Percentiles rank a stretch among this genome's conserved stretches.
These are phyloP conservation scores for Lucifuga dentata DNA, from an alignment of 2,113 vertebrate species.

Conservation along the genomic window DNA sequence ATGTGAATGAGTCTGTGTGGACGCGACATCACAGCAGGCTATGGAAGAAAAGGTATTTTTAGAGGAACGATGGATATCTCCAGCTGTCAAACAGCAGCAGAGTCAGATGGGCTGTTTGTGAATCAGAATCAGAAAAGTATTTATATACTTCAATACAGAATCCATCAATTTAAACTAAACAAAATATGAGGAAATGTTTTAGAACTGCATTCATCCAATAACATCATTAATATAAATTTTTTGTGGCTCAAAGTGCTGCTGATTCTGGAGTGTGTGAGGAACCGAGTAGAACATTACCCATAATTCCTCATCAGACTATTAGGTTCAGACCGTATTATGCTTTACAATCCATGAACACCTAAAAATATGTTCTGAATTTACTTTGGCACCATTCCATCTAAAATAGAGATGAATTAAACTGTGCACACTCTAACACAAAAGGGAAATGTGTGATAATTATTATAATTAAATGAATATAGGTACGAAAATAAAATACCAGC, in stretches of 20 bases:
- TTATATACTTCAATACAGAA: slow-evolving; percentile 67
- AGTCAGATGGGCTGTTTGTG: slow-evolving; percentile 60
- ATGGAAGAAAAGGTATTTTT: slow-evolving; percentile 51
- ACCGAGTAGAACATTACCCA: slow-evolving; percentile 27
- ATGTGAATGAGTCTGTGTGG: slow-evolving; percentile 30
- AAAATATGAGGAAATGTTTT: slow-evolving; percentile 51
- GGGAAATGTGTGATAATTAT: slow-evolving; percentile 49
- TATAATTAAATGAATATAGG: slow-evolving; percentile 32
- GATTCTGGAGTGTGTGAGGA: slow-evolving; percentile 43
- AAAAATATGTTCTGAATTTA: slow-evolving; percentile 34
- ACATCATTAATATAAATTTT: slow-evolving; percentile 61
- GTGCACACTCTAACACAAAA: slow-evolving; percentile 15
- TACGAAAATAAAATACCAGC: slow-evolving; percentile 30
- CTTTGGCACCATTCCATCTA: background rate
- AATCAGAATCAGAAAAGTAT: slow-evolving; percentile 45
- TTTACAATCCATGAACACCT: slow-evolving; percentile 35
- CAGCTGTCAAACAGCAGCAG: slow-evolving; percentile 65
- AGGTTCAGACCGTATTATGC: slow-evolving; percentile 37
- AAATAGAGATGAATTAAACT: slow-evolving; percentile 43
- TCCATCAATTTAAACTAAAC: slow-evolving; percentile 72
- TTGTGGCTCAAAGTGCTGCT: slow-evolving; percentile 40
- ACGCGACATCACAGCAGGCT: slow-evolving; percentile 44
- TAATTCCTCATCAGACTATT: slow-evolving; percentile 47
- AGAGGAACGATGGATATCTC: slow-evolving; percentile 59
- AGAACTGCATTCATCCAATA: slow-evolving; percentile 44